Evolutionary conservation across 2,888 invertebrate genomes (phyloP), one percentile per base, ranked within the genome.

Genomic region (Drosophila prolongata): DNA sequence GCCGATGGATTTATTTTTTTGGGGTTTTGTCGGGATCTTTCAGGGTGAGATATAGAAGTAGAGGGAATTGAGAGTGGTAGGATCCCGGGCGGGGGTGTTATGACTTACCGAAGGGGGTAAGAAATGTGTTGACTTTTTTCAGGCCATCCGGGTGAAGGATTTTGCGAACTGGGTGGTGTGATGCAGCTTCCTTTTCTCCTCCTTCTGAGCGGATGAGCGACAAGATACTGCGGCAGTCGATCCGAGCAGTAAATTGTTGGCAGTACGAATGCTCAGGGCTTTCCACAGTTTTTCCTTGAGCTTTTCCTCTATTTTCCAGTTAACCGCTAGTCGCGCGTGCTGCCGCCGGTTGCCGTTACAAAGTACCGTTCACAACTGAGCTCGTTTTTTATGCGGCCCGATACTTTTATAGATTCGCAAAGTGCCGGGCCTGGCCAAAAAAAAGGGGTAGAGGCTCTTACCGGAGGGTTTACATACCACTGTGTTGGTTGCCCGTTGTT

Each of bases 361-460:
- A 92, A 90, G 90, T 88, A 89, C 90, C 91, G 90, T 91, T 89
- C 89, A 89, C 90, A 89, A 91, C 91, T 91, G 92, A 91, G 92
- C 90, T 89, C 89, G 89, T 90, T 88, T 88, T 90, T 90, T 90
- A 88, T 83, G 88, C 89, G 87, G 87, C 67, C 89, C 86, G 89
- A 89, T 90, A 91, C 89, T 91, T 91, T 91, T 91, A 91, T 91
- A 91, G 89, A 90, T 90, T 91, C 85, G 89, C 90, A 79, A 89
- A 83, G 86, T 87, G 90, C 87, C 54, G 55, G 64, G 52, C 43
- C 60, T 37, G 60, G 44, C 30, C 77, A 35, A 49, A 14, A 44
- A 49, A 46, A 49, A 49, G 24, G 49, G 49, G 35, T 49, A 49
- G 49, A 49, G 49, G 16, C 35, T 49, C 49, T 34, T 16, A 11